A percentile compares a stretch with the other conserved stretches of the same genome.
Conservation (phyloP, 2,113 vertebrate genomes). For the Zosterops japonicus region DNA sequence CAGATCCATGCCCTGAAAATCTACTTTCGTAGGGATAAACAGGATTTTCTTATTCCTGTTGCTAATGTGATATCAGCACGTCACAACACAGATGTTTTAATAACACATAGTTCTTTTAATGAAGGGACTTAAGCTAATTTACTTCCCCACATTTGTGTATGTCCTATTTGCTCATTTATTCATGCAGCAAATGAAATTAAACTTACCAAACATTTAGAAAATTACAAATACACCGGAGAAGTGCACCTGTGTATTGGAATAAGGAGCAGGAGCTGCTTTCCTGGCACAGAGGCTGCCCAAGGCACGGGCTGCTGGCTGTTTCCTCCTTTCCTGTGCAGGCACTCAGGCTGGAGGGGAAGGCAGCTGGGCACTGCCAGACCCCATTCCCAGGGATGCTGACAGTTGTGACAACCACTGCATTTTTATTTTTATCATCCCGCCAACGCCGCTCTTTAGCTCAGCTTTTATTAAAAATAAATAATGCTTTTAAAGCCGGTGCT, state of each 20-base stretch:
- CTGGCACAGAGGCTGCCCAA: background rate
- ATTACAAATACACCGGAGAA: background rate
- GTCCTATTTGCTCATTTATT: constrained; percentile 40
- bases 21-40: background rate
- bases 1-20: background rate
- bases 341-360: background rate
- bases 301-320: rapidly evolving
- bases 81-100: background rate
- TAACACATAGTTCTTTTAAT: background rate
- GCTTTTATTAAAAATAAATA: constrained; percentile 58
- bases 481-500: background rate
- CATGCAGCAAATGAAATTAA: constrained; percentile 4
- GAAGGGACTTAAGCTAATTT: constrained; percentile 31
- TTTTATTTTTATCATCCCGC: constrained; percentile 5
- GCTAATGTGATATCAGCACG: background rate
- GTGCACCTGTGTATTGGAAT: background rate
- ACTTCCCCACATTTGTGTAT: background rate
- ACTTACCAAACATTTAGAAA: background rate
- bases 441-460: background rate
- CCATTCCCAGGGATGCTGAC: background rate
- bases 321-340: background rate
- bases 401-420: background rate
- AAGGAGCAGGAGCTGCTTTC: background rate
- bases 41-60: constrained; percentile 13
- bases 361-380: background rate